Base-by-base conservation (phyloP, 1,140 invertebrate genomes). In the Cotesia typhae region DNA sequence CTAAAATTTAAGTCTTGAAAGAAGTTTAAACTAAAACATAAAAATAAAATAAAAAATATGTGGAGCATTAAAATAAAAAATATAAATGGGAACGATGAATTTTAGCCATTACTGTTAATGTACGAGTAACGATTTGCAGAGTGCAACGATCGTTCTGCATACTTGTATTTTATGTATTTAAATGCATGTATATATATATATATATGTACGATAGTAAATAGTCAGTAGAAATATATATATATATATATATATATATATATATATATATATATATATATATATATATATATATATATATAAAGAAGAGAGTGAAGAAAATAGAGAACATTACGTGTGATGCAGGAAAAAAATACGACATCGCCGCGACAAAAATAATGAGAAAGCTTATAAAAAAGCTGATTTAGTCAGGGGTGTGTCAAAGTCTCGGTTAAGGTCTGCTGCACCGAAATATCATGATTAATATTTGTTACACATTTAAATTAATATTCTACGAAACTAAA, bases 331-430 rank as follows among this genome's bases (percentile, higher is more conserved):
- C 12, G 61, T 28, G 14, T 38, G 12, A 17, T 14, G 47, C n/a
- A 17, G 38, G 63, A 70, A 61, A 70, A 70, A 69, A 37, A 69
- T 57, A 14, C 38, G 12, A 36, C 36, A 36, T 37, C 60, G 36
- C 14, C 60, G 37, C 71, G 79, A 81, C 81, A 81, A 82, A 81
- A 81, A 82, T 81, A 81, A 80, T 82, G 78, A 68, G 78, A 71
- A 55, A 71, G 63, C 70, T 71, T 72, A 73, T 75, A 71, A 71
- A 75, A 77, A 79, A 79, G 75, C 77, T 75, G 70, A 77, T 77
- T 76, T 79, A 77, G 77, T 52, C 70, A 7, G 36, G 74, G 72
- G 64, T 67, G 47, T 67, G 63, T 67, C 64, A 37, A 47, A 53
- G 10, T 17, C 71, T 51, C 67, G 60, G 65, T 10, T 4, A 59